Base-by-base conservation (phyloP, 1,140 invertebrate genomes). In the Globodera rostochiensis region DNA sequence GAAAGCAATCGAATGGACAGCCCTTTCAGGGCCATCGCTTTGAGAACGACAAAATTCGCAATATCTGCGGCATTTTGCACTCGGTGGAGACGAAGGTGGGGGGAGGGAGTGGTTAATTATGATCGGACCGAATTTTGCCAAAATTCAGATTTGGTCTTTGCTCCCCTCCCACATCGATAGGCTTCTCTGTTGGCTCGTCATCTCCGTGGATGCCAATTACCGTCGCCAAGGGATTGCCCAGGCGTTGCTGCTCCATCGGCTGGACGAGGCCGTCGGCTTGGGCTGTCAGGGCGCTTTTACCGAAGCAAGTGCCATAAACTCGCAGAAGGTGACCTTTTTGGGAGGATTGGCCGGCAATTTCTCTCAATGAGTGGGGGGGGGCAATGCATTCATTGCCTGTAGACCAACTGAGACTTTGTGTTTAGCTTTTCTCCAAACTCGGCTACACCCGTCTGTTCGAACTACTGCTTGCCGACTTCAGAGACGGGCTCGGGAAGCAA, bases 211-310 rank as follows among this genome's bases (percentile, higher is more conserved):
- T 47, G 60, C 50, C 21, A 73, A 66, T 60, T 84, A 80, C 21
- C 79, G 64, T 19, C 83, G 85, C 21, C 75, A 76, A 50, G 84
- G 84, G 19, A 76, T 85, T 49, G 84, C 60, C 45, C 36, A 67
- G n/a, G 77, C 74, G n/a, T 71, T 85, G 15, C 21, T 85, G 21
- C 67, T 74, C 49, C 75, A 85, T 71, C 60, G 77, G 8, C n/a
- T 87, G 69, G 84, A 85, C 64, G 85, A 85, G 50, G 36, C 78
- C 9, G 36, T 46, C 25, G 57, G n/a, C 9, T 15, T 70, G n/a
- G 84, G 84, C 36, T 87, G 83, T 46, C 77, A 85, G 70, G 84
- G 85, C 50, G 49, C 86, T 8, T 49, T 86, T 45, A 79, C 84
- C 25, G 83, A 86, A 71, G 81, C 85, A 21, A 77, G 84, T 25